phyloP scores from a whole-genome alignment of 1,140 invertebrate genomes.

The Mactra quadrangularis region DNA sequence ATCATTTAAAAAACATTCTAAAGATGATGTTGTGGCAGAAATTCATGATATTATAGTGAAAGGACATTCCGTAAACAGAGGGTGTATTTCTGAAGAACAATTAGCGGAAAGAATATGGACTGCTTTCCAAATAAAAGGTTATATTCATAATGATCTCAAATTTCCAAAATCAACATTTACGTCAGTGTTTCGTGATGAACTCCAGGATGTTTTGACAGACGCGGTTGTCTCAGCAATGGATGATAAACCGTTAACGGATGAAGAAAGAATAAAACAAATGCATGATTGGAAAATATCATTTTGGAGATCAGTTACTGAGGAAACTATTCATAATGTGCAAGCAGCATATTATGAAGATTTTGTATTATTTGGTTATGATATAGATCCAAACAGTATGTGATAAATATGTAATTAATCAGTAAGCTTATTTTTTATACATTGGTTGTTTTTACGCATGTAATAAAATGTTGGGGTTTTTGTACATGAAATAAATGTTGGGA shows the following conservation, averaged over 20 bases:
- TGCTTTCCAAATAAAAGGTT: conserved; percentile 22
- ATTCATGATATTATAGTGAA: neutral
- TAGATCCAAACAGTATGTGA: neutral
- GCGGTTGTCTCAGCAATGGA: neutral
- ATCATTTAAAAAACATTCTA: neutral
- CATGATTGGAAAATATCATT: neutral
- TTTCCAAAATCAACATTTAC: neutral
- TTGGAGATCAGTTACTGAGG: neutral
- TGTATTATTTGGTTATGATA: conserved; percentile 7
- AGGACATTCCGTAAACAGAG: neutral
- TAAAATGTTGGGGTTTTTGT: too few relatives aligned
- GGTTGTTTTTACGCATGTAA: too few relatives aligned
- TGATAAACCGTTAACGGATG: neutral
- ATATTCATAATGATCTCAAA: neutral
- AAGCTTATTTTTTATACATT: too few relatives aligned
- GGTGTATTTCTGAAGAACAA: neutral
- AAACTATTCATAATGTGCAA: neutral
- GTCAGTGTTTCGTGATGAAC: neutral
- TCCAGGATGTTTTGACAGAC: neutral
- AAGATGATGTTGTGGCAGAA: neutral
- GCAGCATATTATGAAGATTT: conserved; percentile 26
- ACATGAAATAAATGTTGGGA: too few relatives aligned
- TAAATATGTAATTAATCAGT: too few relatives aligned
- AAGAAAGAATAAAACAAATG: neutral
- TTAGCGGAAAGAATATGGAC: conserved; percentile 1